phyloP scores from a whole-genome alignment of 2,797 vertebrate species.

The Crotalus adamanteus region DNA sequence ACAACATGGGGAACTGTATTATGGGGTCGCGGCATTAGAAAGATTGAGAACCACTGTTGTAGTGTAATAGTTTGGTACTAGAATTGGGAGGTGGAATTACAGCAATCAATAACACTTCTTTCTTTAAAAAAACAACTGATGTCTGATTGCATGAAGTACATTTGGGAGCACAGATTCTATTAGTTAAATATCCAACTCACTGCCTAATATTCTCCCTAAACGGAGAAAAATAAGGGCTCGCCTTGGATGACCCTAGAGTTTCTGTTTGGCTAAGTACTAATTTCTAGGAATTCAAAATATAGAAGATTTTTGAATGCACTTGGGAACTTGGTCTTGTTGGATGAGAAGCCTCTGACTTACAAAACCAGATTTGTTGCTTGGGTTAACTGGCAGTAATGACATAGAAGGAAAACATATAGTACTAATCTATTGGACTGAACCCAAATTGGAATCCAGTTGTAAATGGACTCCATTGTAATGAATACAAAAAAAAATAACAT shows the following conservation, averaged over 20 bases:
- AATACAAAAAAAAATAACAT: neutral
- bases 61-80: neutral
- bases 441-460: neutral
- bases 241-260: neutral
- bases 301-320: neutral
- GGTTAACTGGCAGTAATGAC: neutral
- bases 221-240: neutral
- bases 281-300: neutral
- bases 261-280: neutral
- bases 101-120: neutral
- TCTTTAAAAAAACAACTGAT: neutral
- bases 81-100: neutral
- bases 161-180: neutral
- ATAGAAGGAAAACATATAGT: neutral
- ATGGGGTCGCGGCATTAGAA: too few relatives aligned
- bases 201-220: neutral
- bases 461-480: neutral
- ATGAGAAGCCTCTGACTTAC: neutral
- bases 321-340: neutral
- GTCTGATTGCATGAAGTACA: neutral
- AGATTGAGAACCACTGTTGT: too few relatives aligned
- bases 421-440: neutral
- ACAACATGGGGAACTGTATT: too few relatives aligned
- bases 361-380: neutral
- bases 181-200: neutral